Conservation (phyloP, 2,888 invertebrate genomes). For the Suillia variegata region DNA sequence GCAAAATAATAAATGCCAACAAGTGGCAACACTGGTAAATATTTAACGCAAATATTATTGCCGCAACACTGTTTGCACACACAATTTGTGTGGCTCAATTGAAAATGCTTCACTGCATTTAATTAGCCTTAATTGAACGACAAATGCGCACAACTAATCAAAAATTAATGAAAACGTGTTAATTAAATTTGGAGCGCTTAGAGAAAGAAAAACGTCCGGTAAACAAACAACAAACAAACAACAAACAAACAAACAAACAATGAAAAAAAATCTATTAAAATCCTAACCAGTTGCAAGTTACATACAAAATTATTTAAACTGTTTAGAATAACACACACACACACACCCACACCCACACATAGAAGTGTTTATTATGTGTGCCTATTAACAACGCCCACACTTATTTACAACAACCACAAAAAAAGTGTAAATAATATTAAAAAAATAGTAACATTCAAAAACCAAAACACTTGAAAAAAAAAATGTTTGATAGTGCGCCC, state of each 20-base stretch:
- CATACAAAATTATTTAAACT: no score
- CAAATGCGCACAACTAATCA: constrained; percentile 31
- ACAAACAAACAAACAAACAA: no score
- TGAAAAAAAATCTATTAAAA: no score
- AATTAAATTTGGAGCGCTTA: constrained; percentile 4
- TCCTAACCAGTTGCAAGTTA: no score
- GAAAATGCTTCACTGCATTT: constrained; percentile 52
- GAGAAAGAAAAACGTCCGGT: no score
- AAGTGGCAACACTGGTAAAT: no score
- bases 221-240: no score
- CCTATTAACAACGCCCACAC: constrained; percentile 1
- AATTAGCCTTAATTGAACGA: constrained; percentile 42
- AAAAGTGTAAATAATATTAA: not conserved
- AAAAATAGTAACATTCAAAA: not conserved
- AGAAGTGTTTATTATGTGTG: not conserved
- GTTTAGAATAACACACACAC: no score
- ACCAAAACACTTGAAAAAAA: not conserved
- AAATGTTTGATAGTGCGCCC: not conserved
- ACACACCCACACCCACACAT: no score
- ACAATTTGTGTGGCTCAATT: constrained; percentile 32
- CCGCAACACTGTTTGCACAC: not conserved
- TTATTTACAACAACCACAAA: not conserved
- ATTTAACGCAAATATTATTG: not conserved
- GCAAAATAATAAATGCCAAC: no score
- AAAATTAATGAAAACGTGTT: constrained; percentile 5